phyloP scores from a whole-genome alignment of 2,888 invertebrate genomes.

The Eupithecia pulchellata region DNA sequence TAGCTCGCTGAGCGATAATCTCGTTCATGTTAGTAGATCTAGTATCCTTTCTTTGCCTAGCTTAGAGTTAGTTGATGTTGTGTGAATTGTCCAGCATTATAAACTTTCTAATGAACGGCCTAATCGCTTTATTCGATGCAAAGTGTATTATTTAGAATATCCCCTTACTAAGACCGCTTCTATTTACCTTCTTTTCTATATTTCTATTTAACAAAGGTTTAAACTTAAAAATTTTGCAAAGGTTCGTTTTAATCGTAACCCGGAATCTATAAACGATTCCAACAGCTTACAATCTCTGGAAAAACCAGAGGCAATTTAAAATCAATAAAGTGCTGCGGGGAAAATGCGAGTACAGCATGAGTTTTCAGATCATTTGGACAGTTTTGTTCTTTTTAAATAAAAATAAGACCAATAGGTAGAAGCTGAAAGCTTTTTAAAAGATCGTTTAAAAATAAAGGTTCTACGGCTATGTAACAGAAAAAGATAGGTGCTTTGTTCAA shows the following conservation, averaged over 20 bases:
- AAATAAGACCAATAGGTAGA: neutral
- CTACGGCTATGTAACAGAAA: neutral
- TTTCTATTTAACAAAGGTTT: too few species aligned
- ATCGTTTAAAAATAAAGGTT: neutral
- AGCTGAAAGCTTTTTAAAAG: neutral
- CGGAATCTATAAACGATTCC: neutral
- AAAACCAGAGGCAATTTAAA: constrained; percentile 22
- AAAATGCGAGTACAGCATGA: constrained; percentile 17
- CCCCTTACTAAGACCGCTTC: neutral
- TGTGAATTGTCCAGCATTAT: neutral
- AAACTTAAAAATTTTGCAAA: neutral
- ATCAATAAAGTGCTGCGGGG: constrained; percentile 32
- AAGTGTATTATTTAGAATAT: too few species aligned
- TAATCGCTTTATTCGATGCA: too few species aligned
- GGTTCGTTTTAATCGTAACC: neutral
- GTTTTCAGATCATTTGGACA: neutral
- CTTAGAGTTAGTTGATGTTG: neutral
- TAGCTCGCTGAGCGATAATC: too few species aligned
- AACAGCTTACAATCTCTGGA: neutral
- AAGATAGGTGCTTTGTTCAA: neutral
- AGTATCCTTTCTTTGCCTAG: neutral
- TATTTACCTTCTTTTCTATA: neutral
- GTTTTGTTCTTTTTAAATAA: neutral
- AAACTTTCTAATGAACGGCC: too few species aligned
- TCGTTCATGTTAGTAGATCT: neutral